Percentiles rank a stretch among this genome's conserved stretches.
phyloP scores from a whole-genome alignment of 2,113 vertebrate species.

The Apistogramma diplotaenia region DNA sequence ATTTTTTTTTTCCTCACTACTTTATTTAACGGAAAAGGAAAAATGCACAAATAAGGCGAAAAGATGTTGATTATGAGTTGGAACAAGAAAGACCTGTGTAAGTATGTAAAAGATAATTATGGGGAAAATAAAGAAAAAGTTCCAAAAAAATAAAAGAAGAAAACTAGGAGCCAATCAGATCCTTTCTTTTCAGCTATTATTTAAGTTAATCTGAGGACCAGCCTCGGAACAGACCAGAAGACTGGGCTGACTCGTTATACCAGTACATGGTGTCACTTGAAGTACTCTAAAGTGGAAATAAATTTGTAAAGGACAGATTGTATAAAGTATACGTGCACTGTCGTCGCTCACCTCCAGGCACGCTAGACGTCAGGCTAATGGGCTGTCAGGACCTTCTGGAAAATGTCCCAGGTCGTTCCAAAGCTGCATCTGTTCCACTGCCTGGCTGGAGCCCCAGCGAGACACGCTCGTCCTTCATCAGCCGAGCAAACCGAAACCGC shows the following conservation, averaged over 20 bases:
- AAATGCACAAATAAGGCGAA: too few relatives aligned
- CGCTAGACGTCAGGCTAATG: constrained; percentile 97
- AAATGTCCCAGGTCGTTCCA: constrained; percentile 94
- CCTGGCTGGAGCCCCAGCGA: constrained; percentile 98
- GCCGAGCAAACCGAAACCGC: constrained; percentile 90
- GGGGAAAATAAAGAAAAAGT: too few relatives aligned
- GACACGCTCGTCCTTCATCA: constrained; percentile 94
- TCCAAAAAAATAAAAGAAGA: too few relatives aligned
- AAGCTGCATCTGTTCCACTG: constrained; percentile 86
- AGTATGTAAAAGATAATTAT: too few relatives aligned
- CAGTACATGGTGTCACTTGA: not conserved
- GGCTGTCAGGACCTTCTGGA: constrained; percentile 98
- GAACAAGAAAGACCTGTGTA: too few relatives aligned
- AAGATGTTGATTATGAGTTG: too few relatives aligned
- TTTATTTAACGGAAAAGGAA: too few relatives aligned
- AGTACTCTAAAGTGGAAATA: not conserved
- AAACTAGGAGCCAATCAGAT: not conserved
- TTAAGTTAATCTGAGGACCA: not conserved
- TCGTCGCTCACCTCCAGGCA: constrained; percentile 77
- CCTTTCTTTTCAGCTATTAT: not conserved
- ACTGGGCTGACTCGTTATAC: not conserved
- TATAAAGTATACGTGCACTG: not conserved
- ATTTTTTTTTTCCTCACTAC: too few relatives aligned
- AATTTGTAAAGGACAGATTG: not conserved
- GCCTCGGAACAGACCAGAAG: not conserved